phyloP scores from a whole-genome alignment of 2,888 invertebrate species.

The Lithophane leautieri region DNA sequence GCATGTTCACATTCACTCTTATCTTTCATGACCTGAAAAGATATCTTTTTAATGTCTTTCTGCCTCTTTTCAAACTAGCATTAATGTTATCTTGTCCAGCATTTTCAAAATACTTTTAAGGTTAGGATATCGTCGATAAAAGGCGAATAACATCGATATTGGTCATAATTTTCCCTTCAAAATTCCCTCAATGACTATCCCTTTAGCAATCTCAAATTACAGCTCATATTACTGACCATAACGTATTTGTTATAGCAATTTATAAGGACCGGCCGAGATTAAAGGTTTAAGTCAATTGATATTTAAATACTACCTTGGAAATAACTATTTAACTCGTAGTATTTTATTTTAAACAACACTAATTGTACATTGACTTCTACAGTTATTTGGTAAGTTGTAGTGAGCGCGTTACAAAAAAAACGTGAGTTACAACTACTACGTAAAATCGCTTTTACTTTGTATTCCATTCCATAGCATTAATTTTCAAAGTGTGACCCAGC shows the following conservation, averaged over 20 bases:
- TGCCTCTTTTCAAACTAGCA: slow-evolving; percentile 39
- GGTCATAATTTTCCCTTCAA: neutral
- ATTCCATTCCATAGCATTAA: neutral
- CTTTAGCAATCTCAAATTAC: too few species aligned
- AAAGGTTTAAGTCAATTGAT: neutral
- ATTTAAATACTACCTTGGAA: slow-evolving; percentile 3
- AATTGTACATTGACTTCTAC: too few species aligned
- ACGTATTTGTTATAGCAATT: too few species aligned
- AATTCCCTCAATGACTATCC: neutral
- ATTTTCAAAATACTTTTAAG: neutral
- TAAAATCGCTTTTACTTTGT: too few species aligned
- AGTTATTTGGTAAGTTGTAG: too few species aligned
- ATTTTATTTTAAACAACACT: too few species aligned
- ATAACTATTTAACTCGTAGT: too few species aligned
- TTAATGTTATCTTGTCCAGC: neutral
- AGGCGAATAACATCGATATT: neutral
- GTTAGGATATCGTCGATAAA: neutral
- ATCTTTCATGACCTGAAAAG: slow-evolving; percentile 60
- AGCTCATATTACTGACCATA: too few species aligned
- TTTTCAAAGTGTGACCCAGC: neutral
- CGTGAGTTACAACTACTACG: too few species aligned
- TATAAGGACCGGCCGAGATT: neutral
- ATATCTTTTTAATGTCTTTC: slow-evolving; percentile 63
- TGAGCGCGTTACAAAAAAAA: too few species aligned
- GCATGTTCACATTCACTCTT: slow-evolving; percentile 58